Evolutionary conservation across 2,888 invertebrate genomes (phyloP).

Genomic region (Microchrysa polita): DNA sequence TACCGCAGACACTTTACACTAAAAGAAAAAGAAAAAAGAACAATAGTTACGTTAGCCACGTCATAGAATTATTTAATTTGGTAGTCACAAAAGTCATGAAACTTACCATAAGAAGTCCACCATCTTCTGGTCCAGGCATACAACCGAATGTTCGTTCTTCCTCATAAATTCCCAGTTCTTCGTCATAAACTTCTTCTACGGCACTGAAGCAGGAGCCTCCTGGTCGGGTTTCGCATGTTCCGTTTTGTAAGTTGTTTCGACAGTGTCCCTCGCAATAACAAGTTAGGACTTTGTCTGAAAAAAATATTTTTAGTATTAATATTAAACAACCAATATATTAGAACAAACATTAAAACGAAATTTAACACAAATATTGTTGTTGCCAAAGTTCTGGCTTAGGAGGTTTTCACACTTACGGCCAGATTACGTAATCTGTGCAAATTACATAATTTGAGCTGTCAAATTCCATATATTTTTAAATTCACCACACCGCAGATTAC

Average conservation of each 20-base stretch:
- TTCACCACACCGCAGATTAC: no score
- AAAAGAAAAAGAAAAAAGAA: slow-evolving; percentile 59
- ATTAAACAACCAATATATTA: no score
- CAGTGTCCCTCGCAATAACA: slow-evolving; percentile 90
- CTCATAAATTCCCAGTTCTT: slow-evolving; percentile 71
- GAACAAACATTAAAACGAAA: no score
- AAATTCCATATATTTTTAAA: no score
- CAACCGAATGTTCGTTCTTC: slow-evolving; percentile 87
- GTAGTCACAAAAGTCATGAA: no score
- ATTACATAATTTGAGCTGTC: no score
- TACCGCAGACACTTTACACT: slow-evolving; percentile 87
- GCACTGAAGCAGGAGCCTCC: slow-evolving; percentile 91
- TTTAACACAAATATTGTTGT: no score
- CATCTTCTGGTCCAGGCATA: slow-evolving; percentile 86
- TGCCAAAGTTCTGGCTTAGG: no score
- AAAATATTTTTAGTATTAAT: no score
- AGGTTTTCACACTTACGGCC: no score
- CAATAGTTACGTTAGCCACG: slow-evolving; percentile 23
- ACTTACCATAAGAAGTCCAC: slow-evolving; percentile 84
- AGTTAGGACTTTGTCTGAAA: slow-evolving; percentile 74
- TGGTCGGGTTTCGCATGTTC: slow-evolving; percentile 82
- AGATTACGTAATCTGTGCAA: no score
- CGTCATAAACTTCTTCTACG: slow-evolving; percentile 79
- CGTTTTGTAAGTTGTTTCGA: slow-evolving; percentile 78
- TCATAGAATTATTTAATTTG: neutral